Conservation (phyloP, 2,797 vertebrate genomes). For the Simalia tracyae region DNA sequence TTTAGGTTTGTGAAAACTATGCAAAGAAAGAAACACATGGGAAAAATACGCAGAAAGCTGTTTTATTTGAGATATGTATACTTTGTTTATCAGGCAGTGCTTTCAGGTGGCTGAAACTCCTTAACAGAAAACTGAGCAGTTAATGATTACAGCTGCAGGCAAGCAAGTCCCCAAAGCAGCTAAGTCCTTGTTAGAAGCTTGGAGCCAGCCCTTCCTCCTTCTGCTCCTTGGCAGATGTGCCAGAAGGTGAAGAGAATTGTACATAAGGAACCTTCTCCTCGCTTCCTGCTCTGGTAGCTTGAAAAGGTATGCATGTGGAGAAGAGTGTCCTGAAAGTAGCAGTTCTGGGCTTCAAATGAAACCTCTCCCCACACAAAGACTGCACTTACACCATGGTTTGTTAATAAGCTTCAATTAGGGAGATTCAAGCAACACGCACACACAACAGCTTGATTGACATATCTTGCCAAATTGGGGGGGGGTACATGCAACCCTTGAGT, state of each 20-base stretch:
- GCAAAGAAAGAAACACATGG: background rate
- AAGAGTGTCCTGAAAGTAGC: background rate
- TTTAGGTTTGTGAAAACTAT: background rate
- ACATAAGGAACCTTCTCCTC: background rate
- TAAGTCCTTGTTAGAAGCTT: background rate
- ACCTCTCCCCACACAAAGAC: background rate
- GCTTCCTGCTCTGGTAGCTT: background rate
- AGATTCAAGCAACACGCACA: background rate
- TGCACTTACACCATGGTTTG: background rate
- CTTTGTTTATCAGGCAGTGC: background rate
- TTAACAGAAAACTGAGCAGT: constrained; percentile 45
- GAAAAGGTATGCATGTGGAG: background rate
- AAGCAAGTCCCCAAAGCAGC: background rate
- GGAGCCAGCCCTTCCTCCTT: background rate
- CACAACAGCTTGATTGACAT: background rate
- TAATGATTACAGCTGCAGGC: constrained; percentile 51
- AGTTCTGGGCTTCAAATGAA: background rate
- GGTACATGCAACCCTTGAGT: background rate
- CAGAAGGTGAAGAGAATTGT: background rate
- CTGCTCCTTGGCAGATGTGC: background rate
- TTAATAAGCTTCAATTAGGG: background rate
- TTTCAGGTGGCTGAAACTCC: background rate
- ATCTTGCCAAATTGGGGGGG: background rate
- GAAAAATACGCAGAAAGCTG: background rate
- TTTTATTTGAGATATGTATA: background rate